These are phyloP conservation scores for Tenthredo mesomela DNA, from an alignment of 2,888 invertebrate genomes.

Conservation along the genomic window DNA sequence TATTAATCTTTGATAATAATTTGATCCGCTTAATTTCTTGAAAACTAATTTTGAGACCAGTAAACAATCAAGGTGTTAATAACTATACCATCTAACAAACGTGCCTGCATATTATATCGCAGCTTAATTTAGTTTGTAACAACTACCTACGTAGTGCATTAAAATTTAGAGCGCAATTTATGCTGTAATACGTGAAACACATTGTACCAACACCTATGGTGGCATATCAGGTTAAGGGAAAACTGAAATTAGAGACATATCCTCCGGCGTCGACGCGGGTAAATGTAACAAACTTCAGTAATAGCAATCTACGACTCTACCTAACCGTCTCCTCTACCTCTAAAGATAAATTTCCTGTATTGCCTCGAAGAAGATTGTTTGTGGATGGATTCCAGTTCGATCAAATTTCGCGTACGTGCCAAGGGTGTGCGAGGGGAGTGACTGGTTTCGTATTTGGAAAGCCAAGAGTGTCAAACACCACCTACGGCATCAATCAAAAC, in stretches of 20 bases:
- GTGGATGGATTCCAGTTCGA: conserved; percentile 12
- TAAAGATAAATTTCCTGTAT: not conserved
- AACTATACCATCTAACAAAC: not conserved
- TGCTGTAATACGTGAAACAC: not conserved
- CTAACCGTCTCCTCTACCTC: not conserved
- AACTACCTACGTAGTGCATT: conserved; percentile 7
- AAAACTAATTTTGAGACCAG: not conserved
- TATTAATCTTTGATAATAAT: too few relatives aligned
- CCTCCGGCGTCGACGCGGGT: not conserved
- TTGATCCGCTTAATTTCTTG: conserved; percentile 1
- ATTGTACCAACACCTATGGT: not conserved
- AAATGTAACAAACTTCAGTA: conserved; percentile 10
- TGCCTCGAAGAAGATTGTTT: conserved; percentile 1
- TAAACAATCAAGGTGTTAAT: not conserved
- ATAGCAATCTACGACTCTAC: not conserved
- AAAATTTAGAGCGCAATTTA: conserved; percentile 17
- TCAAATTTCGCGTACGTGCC: conserved; percentile 28
- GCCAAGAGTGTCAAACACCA: conserved; percentile 35
- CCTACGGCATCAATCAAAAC: conserved; percentile 28
- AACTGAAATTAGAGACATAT: not conserved
- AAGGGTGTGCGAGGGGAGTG: not conserved
- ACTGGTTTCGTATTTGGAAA: conserved; percentile 28
- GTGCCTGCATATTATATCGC: conserved; percentile 8
- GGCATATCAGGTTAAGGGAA: not conserved
- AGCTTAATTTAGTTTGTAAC: conserved; percentile 2